Conservation (phyloP, 2,888 invertebrate genomes). For the Eupsilia transversa region DNA sequence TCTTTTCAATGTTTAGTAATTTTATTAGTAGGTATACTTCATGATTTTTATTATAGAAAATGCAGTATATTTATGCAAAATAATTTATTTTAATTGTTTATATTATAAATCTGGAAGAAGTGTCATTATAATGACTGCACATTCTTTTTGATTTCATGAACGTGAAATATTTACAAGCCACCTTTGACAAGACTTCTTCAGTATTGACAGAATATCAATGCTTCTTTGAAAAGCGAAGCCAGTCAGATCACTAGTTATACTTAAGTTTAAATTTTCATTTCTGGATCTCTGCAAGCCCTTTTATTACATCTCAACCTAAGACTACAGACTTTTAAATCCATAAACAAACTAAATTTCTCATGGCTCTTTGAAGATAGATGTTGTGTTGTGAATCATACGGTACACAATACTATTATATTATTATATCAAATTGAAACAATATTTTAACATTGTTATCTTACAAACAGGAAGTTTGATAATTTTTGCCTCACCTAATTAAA, state of each 20-base stretch:
- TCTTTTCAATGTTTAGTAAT: conserved; percentile 1
- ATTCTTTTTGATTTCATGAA: background rate
- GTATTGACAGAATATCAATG: conserved; percentile 3
- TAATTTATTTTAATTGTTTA: background rate
- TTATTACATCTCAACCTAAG: background rate
- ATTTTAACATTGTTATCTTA: conserved; percentile 35
- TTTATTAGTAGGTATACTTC: conserved; percentile 8
- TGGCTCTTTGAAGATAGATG: background rate
- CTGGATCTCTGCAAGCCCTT: background rate
- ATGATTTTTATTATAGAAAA: background rate
- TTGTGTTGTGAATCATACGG: background rate
- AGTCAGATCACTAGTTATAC: background rate
- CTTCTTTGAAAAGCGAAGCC: background rate
- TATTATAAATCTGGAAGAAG: background rate
- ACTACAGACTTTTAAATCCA: background rate
- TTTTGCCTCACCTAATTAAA: conserved; percentile 25
- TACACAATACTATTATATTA: conserved; percentile 12
- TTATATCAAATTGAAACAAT: conserved; percentile 37
- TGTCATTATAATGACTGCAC: too few species aligned
- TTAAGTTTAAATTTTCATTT: background rate
- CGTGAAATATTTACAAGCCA: background rate
- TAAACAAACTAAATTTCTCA: conserved; percentile 3
- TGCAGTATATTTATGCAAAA: background rate
- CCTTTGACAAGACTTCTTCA: background rate
- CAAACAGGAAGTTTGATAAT: conserved; percentile 51